Base-by-base conservation (phyloP, 2,888 invertebrate genomes). In the Eudemis profundana region DNA sequence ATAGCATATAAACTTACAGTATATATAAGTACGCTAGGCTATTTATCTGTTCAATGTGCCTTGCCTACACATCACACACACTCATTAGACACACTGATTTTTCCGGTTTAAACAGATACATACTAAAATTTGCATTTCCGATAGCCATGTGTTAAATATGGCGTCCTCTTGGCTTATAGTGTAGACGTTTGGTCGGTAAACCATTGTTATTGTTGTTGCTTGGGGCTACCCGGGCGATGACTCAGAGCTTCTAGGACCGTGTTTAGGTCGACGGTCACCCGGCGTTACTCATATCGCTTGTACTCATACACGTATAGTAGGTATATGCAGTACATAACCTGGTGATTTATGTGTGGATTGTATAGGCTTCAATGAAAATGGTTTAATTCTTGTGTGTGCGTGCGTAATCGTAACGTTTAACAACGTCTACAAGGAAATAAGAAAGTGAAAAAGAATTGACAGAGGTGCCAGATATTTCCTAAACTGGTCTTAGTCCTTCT, bases 251-350 rank as follows among this genome's bases (percentile, higher is more conserved):
- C 42, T 44, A 27, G 54, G 29, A 4, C 46, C 49, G 33, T 33
- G 33, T 33, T 33, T 33, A 33, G 33, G 33, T 17, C 14, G 21
- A 36, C 17, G 51, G 51, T 53, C 51, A 53, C 42, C 56, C 29
- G 33, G 42, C 29, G 44, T 56, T 56, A 56, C 56, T 56, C 56
- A 56, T 19, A 12, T 51, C 29, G 3, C 40, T 40, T 23, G 21
- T 42, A 27, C 7, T n/a, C 53, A 21, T 44, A 15, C 29, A 42
- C 0, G 3, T 15, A 17, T 54, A 44, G 29, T 56, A 42, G 8
- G 29, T 17, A 21, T n/a, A n/a, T n/a, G n/a, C n/a, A n/a, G n/a
- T n/a, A n/a, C n/a, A n/a, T n/a, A n/a, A n/a, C n/a, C n/a, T n/a
- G n/a, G n/a, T n/a, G n/a, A n/a, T n/a, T n/a, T n/a, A n/a, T n/a